These are phyloP conservation scores for Seira ritae DNA, from an alignment of 2,888 invertebrate species.

Conservation along the genomic window DNA sequence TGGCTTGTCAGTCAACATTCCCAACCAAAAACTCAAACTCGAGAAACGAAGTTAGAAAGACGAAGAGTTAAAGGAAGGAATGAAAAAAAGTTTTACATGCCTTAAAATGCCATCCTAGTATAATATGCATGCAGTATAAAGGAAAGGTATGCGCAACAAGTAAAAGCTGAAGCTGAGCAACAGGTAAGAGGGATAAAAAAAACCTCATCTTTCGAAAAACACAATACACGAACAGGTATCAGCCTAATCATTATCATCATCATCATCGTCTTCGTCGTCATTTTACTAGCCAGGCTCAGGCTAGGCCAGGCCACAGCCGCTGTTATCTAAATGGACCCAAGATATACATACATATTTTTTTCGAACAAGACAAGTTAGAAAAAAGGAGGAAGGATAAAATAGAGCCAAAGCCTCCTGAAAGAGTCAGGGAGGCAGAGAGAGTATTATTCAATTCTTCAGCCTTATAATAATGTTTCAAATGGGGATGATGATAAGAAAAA, in stretches of 20 bases:
- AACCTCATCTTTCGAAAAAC: not conserved
- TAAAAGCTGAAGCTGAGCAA: too few relatives aligned
- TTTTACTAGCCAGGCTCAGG: too few relatives aligned
- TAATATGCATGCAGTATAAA: too few relatives aligned
- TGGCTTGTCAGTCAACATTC: constrained; percentile 64
- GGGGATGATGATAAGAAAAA: constrained; percentile 8
- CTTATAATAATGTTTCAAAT: constrained; percentile 15
- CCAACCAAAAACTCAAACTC: too few relatives aligned
- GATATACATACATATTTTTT: too few relatives aligned
- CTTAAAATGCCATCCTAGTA: too few relatives aligned
- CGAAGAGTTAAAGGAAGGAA: constrained; percentile 6
- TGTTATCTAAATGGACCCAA: constrained; percentile 21
- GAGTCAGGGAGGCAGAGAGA: not conserved
- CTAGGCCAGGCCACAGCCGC: too few relatives aligned
- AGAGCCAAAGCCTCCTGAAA: too few relatives aligned
- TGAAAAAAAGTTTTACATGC: not conserved
- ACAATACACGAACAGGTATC: constrained; percentile 41
- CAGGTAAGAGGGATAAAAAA: too few relatives aligned
- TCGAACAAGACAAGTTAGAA: not conserved
- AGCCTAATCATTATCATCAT: too few relatives aligned
- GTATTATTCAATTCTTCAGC: too few relatives aligned
- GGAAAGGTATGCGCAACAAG: constrained; percentile 15
- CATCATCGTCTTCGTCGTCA: constrained; percentile 23
- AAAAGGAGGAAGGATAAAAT: constrained; percentile 2
- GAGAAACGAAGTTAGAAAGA: too few relatives aligned